phyloP scores from a whole-genome alignment of 2,797 vertebrate genomes.

The Coranthus polyacanthus region DNA sequence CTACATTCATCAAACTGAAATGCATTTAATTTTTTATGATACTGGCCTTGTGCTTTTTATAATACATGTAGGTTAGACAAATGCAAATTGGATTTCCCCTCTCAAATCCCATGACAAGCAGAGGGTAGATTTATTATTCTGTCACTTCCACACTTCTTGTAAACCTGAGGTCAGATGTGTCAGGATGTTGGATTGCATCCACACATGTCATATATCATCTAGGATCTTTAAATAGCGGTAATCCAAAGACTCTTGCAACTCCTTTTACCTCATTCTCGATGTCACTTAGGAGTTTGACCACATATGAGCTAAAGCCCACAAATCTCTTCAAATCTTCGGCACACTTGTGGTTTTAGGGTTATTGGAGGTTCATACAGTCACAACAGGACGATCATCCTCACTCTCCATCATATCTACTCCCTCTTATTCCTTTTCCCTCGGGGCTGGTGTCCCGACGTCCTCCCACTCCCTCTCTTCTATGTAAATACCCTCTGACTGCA shows the following conservation, averaged over 20 bases:
- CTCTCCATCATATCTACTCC: conserved; percentile 59
- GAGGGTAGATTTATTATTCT: neutral
- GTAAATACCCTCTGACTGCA: conserved; percentile 56
- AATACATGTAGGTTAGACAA: no score
- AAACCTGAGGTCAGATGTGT: neutral
- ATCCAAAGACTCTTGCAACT: neutral
- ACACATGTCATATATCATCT: neutral
- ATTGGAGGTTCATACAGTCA: conserved; percentile 48
- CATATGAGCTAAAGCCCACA: conserved; percentile 18
- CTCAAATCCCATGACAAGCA: no score
- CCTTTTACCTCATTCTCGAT: neutral
- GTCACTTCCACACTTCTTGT: neutral
- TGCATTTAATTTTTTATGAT: no score
- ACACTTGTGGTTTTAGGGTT: conserved; percentile 34
- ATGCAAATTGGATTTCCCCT: no score
- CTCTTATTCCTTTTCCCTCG: conserved; percentile 52
- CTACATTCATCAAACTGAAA: no score
- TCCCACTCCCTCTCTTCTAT: conserved; percentile 40
- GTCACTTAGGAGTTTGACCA: conserved; percentile 20
- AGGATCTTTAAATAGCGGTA: neutral
- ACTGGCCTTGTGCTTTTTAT: no score
- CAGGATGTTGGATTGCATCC: no score
- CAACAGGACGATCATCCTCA: conserved; percentile 42
- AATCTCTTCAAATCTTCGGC: conserved; percentile 14
- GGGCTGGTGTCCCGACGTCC: conserved; percentile 51